Percentiles rank a stretch among this genome's conserved stretches.
Evolutionary conservation across 2,888 invertebrate genomes (phyloP).

Genomic region (Meteorus colon): DNA sequence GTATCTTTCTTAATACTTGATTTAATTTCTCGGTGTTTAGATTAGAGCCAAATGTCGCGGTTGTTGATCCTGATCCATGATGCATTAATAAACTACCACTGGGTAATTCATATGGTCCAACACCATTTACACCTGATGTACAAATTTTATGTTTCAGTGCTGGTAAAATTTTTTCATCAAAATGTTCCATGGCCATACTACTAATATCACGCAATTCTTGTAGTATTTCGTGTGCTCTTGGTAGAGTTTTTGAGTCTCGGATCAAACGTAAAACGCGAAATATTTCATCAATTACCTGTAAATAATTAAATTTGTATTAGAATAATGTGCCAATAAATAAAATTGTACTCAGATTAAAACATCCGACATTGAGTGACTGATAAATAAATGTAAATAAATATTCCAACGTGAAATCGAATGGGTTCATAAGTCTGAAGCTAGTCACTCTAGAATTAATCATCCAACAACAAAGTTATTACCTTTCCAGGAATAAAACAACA

Average conservation of each 20-base stretch:
- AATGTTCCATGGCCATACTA: slow-evolving; percentile 97
- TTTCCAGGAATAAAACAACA: slow-evolving; percentile 96
- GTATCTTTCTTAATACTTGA: slow-evolving; percentile 67
- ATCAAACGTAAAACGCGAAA: slow-evolving; percentile 83
- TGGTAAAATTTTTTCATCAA: slow-evolving; percentile 90
- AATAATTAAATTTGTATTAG: slow-evolving; percentile 42
- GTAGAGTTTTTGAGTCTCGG: slow-evolving; percentile 79
- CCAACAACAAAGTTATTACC: slow-evolving; percentile 74
- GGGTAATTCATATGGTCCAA: slow-evolving; percentile 62
- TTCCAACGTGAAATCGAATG: no score
- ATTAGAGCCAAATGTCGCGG: slow-evolving; percentile 50
- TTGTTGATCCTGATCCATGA: slow-evolving; percentile 55
- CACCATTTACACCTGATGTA: slow-evolving; percentile 63
- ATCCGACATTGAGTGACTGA: no score
- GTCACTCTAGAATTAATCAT: neutral
- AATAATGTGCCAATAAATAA: neutral
- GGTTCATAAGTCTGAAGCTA: no score
- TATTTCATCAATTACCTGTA: slow-evolving; percentile 91
- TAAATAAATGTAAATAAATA: no score
- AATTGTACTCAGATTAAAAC: no score
- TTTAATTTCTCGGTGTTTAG: slow-evolving; percentile 64
- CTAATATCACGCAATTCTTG: slow-evolving; percentile 94
- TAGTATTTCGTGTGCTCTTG: slow-evolving; percentile 87
- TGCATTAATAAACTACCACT: slow-evolving; percentile 66
- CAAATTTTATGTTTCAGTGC: slow-evolving; percentile 71